Conservation (phyloP, 2,888 invertebrate genomes). For the Tachystola acroxantha region DNA sequence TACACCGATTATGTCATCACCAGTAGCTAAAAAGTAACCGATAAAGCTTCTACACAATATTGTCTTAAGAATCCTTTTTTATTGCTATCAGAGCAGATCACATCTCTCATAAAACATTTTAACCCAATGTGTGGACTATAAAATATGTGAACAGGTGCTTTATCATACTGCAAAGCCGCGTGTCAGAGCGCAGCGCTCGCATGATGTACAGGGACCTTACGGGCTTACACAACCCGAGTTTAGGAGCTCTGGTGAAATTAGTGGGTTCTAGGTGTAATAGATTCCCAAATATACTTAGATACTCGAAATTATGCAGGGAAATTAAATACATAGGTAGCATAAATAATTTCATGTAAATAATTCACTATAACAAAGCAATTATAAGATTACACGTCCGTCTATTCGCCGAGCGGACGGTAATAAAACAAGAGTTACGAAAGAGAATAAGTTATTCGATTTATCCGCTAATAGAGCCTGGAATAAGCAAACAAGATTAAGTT, state of each 20-base stretch:
- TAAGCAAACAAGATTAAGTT: slow-evolving; percentile 66
- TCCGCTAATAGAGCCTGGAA: slow-evolving; percentile 60
- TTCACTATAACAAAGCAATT: slow-evolving; percentile 20
- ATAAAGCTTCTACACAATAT: too few relatives aligned
- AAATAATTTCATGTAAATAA: too few relatives aligned
- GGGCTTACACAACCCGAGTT: slow-evolving; percentile 44
- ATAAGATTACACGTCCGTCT: slow-evolving; percentile 1
- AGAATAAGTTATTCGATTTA: slow-evolving; percentile 69
- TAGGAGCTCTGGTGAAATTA: slow-evolving; percentile 47
- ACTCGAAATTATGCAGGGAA: slow-evolving; percentile 1
- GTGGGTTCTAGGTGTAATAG: slow-evolving; percentile 51
- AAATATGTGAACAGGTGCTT: slow-evolving; percentile 73
- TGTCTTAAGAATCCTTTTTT: too few relatives aligned
- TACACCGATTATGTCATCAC: too few relatives aligned
- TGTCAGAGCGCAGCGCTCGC: slow-evolving; percentile 54
- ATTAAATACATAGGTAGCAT: neutral
- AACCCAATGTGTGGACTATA: slow-evolving; percentile 57
- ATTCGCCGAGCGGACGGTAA: neutral
- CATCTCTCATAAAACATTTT: slow-evolving; percentile 45
- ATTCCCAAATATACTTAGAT: too few relatives aligned
- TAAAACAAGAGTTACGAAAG: slow-evolving; percentile 42
- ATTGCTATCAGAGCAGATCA: neutral
- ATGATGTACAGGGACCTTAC: slow-evolving; percentile 67
- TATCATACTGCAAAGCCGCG: slow-evolving; percentile 67
- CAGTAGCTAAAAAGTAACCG: too few relatives aligned